phyloP scores from a whole-genome alignment of 1,140 invertebrate species.

The Drosophila erecta region DNA sequence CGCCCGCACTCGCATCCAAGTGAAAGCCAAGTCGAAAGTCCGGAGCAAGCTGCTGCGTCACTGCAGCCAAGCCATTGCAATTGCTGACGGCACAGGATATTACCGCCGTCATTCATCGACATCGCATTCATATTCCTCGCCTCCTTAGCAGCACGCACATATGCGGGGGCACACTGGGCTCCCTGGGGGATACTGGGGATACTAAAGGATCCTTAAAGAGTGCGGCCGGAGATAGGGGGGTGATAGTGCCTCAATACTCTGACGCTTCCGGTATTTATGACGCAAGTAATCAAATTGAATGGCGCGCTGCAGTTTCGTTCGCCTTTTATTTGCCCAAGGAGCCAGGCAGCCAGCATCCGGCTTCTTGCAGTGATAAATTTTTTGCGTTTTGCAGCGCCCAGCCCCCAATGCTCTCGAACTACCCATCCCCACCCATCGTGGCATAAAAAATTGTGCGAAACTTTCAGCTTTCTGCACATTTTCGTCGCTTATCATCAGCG shows the following conservation, averaged over 20 bases:
- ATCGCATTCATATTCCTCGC: constrained; percentile 59
- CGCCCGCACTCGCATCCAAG: not conserved
- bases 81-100: constrained; percentile 78
- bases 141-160: constrained; percentile 65
- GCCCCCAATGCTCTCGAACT: not conserved
- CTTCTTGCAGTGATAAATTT: constrained; percentile 74
- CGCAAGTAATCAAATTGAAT: constrained; percentile 83
- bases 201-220: not conserved
- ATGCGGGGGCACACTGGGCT: not conserved
- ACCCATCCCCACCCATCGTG: not conserved
- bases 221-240: constrained; percentile 5
- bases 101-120: constrained; percentile 78
- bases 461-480: constrained; percentile 82
- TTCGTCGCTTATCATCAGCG: constrained; percentile 78
- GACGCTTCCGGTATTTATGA: constrained; percentile 82
- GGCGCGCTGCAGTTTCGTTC: constrained; percentile 72
- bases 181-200: too few relatives aligned
- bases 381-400: constrained; percentile 40
- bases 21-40: constrained; percentile 29
- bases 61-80: constrained; percentile 61
- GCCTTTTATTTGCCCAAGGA: constrained; percentile 71
- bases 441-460: constrained; percentile 81
- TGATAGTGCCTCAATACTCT: constrained; percentile 72
- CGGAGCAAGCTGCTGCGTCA: constrained; percentile 67
- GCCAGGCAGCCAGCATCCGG: constrained; percentile 27